Base-by-base conservation (phyloP, 2,888 invertebrate species). In the Sinopyrophorus schimmeli region DNA sequence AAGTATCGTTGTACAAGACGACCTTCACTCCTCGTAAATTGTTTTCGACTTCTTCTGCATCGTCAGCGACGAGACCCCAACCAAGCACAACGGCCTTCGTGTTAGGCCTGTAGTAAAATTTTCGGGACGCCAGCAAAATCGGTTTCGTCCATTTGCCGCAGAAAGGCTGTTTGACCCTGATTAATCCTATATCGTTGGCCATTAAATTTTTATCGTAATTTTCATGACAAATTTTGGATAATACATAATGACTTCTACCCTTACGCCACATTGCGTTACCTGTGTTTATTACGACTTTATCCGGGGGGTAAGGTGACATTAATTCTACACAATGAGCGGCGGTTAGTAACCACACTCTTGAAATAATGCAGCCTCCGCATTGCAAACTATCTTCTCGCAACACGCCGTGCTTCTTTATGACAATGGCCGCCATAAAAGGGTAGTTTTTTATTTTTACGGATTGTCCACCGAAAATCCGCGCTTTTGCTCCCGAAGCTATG, bases 351-450 rank as follows among this genome's bases (percentile, higher is more conserved):
- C 16, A 31, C 2, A n/a, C 9, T 1, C 1, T 2, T 1, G 32
- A n/a, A 11, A 32, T 32, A 12, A 32, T 20, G 3, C 11, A 5
- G 11, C 18, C 5, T 5, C 11, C 14, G 14, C 32, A 32, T 7
- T 20, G 11, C 1, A 32, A 20, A 2, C 2, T 11, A 5, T 20
- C 20, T 5, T 3, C 2, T 12, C 12, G 1, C n/a, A 30, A 2
- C 15, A 30, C 5, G 1, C 1, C 3, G 16, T 30, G 14, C n/a
- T 30, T 30, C n/a, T 20, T 20, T 7, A 20, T 20, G 3, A 20
- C 20, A 11, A 32, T 3, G 5, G 32, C 32, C 7, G 20, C 32
- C n/a, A 20, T 18, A 11, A 32, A 32, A 1, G 18, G 20, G n/a
- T 6, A 20, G 2, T 20, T 4, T 20, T 18, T 12, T 18, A 32